These are phyloP conservation scores for Thunnus thynnus DNA, from an alignment of 2,113 vertebrate species.

Conservation along the genomic window DNA sequence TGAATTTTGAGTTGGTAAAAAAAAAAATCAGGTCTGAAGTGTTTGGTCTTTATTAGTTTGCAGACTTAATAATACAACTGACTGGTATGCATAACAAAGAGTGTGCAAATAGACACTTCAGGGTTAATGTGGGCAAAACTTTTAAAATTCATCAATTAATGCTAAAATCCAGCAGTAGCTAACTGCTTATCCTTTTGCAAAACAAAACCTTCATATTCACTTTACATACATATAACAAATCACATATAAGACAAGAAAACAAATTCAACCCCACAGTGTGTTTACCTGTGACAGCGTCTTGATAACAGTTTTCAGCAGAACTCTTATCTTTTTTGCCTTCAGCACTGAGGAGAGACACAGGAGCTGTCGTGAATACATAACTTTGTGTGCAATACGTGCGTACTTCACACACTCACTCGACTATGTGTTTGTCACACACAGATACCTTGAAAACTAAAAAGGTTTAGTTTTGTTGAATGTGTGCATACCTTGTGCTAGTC, in stretches of 20 bases:
- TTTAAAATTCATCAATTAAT: too few species aligned
- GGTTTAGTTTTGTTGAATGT: background rate
- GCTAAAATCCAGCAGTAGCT: background rate
- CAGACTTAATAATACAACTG: too few species aligned
- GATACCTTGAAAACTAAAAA: background rate
- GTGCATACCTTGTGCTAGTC: conserved; percentile 16
- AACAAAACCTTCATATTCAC: background rate
- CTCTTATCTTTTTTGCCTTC: conserved; percentile 4
- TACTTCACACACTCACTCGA: background rate
- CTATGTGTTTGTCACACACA: background rate
- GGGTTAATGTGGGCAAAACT: background rate
- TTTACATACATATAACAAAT: background rate
- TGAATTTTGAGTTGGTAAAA: too few species aligned
- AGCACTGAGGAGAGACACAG: conserved; percentile 17
- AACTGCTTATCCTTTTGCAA: background rate
- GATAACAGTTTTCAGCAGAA: conserved; percentile 6
- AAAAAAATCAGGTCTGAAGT: too few species aligned
- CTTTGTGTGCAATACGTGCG: too few species aligned
- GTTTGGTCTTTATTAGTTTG: too few species aligned
- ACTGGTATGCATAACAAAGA: background rate
- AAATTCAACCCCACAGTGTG: too few species aligned
- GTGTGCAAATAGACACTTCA: background rate
- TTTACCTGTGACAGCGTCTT: conserved; percentile 26
- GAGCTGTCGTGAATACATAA: background rate
- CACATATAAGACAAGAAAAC: background rate